These are phyloP conservation scores for Plumapathes pennacea DNA, from an alignment of 92 coral and sea anemone genomes.

Conservation along the genomic window DNA sequence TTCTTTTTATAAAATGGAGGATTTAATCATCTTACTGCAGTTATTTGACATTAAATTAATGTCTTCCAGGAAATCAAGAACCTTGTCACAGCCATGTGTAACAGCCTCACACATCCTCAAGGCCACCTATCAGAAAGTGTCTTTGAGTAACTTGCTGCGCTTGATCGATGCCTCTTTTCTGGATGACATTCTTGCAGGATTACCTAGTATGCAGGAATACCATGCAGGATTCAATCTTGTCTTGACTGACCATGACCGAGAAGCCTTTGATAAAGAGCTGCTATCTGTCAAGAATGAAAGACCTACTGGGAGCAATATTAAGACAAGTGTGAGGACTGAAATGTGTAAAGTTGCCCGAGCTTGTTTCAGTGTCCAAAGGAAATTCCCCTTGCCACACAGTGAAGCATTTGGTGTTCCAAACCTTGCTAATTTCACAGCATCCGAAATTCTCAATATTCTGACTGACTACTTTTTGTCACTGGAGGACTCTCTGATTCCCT, in stretches of 20 bases:
- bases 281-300: constrained; percentile 12
- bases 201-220: constrained; percentile 3
- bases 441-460: constrained; percentile 69
- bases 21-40: too few species aligned
- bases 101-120: too few species aligned
- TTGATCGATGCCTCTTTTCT: constrained; percentile 71
- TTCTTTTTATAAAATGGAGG: too few species aligned
- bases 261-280: constrained; percentile 24
- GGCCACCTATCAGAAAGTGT: too few species aligned
- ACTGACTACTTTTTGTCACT: constrained; percentile 75
- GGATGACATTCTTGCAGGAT: constrained; percentile 76
- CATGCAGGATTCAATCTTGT: constrained; percentile 13
- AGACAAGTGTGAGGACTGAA: constrained; percentile 20
- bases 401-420: constrained; percentile 69
- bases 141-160: constrained; percentile 69
- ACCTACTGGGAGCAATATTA: not conserved
- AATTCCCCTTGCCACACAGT: constrained; percentile 63
- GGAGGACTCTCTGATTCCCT: constrained; percentile 76
- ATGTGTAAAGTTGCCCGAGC: constrained; percentile 56
- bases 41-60: too few species aligned
- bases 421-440: constrained; percentile 54
- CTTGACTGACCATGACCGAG: constrained; percentile 17
- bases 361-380: constrained; percentile 70
- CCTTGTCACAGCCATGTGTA: not conserved
- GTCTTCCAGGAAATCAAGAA: constrained; percentile 34